Conservation (phyloP, 2,888 invertebrate genomes). For the Seladonia tumulorum region DNA sequence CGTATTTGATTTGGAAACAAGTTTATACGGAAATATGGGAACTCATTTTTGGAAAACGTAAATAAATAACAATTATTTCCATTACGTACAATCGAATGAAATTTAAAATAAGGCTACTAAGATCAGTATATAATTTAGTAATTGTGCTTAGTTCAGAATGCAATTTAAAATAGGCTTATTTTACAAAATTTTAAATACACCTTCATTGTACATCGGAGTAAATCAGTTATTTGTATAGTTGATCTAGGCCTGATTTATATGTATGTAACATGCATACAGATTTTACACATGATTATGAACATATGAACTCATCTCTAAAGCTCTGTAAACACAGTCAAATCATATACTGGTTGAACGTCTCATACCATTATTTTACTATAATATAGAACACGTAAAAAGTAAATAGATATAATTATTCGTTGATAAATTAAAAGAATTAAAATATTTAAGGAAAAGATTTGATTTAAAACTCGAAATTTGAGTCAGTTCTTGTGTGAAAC, state of each 20-base stretch:
- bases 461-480: slow-evolving; percentile 27
- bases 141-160: neutral
- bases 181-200: neutral
- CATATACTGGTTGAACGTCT: neutral
- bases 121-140: neutral
- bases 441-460: neutral
- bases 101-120: neutral
- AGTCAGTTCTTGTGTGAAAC: slow-evolving; percentile 18
- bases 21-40: neutral
- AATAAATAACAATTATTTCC: neutral
- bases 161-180: neutral
- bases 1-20: neutral
- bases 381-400: neutral
- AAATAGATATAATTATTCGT: slow-evolving; percentile 19
- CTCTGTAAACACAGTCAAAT: neutral
- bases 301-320: neutral
- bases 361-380: slow-evolving; percentile 1
- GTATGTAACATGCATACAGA: neutral
- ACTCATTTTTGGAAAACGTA: neutral
- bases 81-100: neutral
- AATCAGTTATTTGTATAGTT: neutral
- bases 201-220: neutral
- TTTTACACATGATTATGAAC: neutral
- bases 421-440: neutral
- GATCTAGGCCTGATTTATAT: neutral